These are phyloP conservation scores for Acheta domesticus DNA, from an alignment of 2,888 invertebrate genomes.

Conservation along the genomic window DNA sequence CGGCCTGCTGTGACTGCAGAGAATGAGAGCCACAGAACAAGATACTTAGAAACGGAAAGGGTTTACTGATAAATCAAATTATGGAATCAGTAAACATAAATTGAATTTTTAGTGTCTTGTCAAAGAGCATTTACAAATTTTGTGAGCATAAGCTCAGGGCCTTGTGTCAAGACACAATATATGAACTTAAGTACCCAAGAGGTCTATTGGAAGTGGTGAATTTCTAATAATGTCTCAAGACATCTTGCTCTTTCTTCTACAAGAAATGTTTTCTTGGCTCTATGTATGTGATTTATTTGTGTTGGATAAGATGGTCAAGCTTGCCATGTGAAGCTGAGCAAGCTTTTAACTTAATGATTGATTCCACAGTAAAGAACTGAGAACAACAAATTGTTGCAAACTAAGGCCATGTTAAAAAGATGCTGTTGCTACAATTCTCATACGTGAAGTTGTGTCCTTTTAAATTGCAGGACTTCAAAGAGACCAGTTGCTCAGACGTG, in stretches of 20 bases:
- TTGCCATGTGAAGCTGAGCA: conserved; percentile 2
- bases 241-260: conserved; percentile 4
- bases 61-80: not conserved
- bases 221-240: not conserved
- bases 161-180: not conserved
- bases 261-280: not conserved
- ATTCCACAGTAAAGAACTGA: conserved; percentile 10
- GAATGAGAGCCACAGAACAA: not conserved
- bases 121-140: not conserved
- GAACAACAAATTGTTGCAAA: not conserved
- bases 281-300: not conserved
- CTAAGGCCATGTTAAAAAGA: not conserved
- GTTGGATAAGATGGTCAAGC: not conserved
- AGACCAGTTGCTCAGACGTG: conserved; percentile 11
- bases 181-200: not conserved
- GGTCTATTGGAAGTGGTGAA: conserved; percentile 5
- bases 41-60: not conserved
- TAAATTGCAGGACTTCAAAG: conserved; percentile 3
- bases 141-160: not conserved
- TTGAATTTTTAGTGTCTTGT: not conserved
- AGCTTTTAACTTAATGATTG: not conserved
- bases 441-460: conserved; percentile 6
- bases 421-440: not conserved
- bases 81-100: not conserved
- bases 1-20: not conserved